A percentile compares a stretch with the other conserved stretches of the same genome.
These are phyloP conservation scores for Tichodroma muraria DNA, from an alignment of 2,113 vertebrate genomes.

Conservation along the genomic window DNA sequence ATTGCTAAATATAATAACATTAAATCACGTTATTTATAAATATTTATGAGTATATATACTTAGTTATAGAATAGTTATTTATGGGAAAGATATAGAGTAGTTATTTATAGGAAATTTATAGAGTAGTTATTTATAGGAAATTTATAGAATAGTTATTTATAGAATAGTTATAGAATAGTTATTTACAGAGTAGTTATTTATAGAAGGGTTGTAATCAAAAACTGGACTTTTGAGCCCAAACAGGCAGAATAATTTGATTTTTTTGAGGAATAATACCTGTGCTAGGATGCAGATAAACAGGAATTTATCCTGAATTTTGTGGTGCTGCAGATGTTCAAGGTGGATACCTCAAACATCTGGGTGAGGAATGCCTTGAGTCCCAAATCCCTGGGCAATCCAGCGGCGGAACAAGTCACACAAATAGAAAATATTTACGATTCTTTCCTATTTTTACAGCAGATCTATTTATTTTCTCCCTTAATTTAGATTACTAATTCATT, in stretches of 20 bases:
- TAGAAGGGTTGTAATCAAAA: not conserved
- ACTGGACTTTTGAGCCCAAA: not conserved
- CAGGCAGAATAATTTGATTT: not conserved
- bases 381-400: too few species aligned
- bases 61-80: not conserved
- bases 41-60: accelerated
- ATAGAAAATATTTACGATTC: accelerated
- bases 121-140: not conserved
- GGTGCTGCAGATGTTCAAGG: too few species aligned
- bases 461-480: not conserved
- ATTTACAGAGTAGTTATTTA: not conserved
- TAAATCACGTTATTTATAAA: not conserved
- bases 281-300: too few species aligned
- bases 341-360: not conserved
- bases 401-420: accelerated
- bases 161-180: too few species aligned
- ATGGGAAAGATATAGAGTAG: too few species aligned
- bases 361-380: too few species aligned
- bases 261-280: not conserved
- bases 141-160: not conserved
- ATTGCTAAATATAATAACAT: accelerated
- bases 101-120: not conserved
- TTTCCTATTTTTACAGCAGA: accelerated
- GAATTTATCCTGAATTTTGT: accelerated
- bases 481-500: too few species aligned